Evolutionary conservation across 1,140 invertebrate genomes (phyloP).

Genomic region (Colletes gigas): DNA sequence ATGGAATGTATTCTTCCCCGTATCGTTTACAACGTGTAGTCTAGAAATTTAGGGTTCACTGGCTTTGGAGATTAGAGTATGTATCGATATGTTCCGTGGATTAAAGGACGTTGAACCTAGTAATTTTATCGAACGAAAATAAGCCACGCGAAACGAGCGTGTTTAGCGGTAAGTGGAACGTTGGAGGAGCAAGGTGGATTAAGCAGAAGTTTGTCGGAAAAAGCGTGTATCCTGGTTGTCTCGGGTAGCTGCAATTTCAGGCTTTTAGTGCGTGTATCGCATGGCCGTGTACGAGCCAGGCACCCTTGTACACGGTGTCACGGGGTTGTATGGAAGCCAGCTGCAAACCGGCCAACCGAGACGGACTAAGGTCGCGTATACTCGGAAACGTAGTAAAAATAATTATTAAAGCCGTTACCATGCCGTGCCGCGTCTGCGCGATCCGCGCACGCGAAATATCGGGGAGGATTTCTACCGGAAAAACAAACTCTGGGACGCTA

Average conservation of each 20-base stretch:
- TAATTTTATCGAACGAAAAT: too few relatives aligned
- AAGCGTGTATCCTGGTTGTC: constrained; percentile 73
- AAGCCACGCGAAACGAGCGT: not conserved
- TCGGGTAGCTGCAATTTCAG: constrained; percentile 66
- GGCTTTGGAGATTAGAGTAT: too few relatives aligned
- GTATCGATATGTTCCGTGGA: too few relatives aligned
- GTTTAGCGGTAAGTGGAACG: not conserved
- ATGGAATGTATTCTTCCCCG: too few relatives aligned
- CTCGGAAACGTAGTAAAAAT: constrained; percentile 82
- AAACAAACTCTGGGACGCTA: not conserved
- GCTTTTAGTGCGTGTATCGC: constrained; percentile 28
- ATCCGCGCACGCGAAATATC: constrained; percentile 2
- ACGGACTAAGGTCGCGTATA: constrained; percentile 76
- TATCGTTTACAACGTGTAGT: too few relatives aligned
- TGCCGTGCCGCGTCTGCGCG: constrained; percentile 31
- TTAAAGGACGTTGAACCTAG: too few relatives aligned
- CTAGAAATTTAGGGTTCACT: too few relatives aligned
- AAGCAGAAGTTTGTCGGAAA: constrained; percentile 66
- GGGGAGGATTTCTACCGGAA: not conserved
- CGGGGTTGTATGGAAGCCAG: constrained; percentile 78
- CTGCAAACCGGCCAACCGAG: constrained; percentile 80
- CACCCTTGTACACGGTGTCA: constrained; percentile 75
- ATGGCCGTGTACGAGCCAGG: constrained; percentile 71
- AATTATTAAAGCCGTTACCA: constrained; percentile 81
- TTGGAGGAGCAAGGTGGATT: not conserved